phyloP scores from a whole-genome alignment of 2,113 vertebrate genomes.

The Etia nguti region DNA sequence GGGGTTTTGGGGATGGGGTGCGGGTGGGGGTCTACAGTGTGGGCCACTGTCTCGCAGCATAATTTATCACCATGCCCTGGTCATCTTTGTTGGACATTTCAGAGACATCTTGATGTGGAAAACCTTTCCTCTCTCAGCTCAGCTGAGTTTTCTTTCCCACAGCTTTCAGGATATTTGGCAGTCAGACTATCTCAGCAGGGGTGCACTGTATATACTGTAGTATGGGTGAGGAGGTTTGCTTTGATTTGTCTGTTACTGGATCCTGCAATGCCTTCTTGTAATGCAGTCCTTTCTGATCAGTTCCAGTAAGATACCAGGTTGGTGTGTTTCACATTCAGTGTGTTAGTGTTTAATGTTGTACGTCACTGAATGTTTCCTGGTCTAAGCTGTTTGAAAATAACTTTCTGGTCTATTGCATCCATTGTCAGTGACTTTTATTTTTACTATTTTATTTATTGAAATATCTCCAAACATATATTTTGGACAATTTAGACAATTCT shows the following conservation, averaged over 20 bases:
- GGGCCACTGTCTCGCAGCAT: neutral
- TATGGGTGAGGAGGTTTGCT: neutral
- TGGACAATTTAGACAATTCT: neutral
- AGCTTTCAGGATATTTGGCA: neutral
- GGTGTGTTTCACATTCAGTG: neutral
- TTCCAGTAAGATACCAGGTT: neutral
- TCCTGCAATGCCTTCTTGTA: neutral
- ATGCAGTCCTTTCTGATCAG: neutral
- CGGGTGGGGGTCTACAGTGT: neutral
- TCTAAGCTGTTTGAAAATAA: neutral
- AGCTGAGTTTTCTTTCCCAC: slow-evolving; percentile 11
- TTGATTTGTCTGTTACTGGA: neutral
- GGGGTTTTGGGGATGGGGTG: neutral
- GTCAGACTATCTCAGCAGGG: neutral
- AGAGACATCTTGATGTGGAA: neutral
- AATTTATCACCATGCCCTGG: neutral
- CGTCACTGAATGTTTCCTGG: neutral
- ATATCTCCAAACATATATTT: neutral
- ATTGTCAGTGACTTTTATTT: neutral
- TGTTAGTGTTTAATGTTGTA: neutral
- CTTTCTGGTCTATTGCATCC: neutral
- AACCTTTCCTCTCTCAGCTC: neutral
- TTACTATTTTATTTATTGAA: neutral
- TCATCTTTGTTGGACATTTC: neutral
- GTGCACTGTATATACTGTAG: neutral